Percentiles rank a stretch among this genome's conserved stretches.
These are phyloP conservation scores for Allygus modestus DNA, from an alignment of 2,888 invertebrate species.

Conservation along the genomic window DNA sequence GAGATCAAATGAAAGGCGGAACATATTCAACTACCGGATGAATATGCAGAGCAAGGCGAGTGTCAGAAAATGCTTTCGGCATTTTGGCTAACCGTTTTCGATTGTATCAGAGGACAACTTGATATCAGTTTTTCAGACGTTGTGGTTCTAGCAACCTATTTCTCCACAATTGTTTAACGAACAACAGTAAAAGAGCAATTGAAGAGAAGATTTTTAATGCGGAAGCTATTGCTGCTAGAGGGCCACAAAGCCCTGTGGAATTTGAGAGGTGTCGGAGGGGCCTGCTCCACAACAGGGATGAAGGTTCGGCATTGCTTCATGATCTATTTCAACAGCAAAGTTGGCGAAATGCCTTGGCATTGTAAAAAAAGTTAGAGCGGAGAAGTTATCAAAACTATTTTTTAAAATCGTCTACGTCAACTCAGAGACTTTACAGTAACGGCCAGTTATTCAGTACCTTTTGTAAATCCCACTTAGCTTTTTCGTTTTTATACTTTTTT, in stretches of 20 bases:
- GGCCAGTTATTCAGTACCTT: no score
- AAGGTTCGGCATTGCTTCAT: neutral
- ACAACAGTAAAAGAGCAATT: neutral
- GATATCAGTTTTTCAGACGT: neutral
- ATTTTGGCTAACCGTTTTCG: neutral
- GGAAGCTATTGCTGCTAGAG: neutral
- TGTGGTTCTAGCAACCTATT: neutral
- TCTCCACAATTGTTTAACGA: neutral
- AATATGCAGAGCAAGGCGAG: conserved; percentile 15
- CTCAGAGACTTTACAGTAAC: no score
- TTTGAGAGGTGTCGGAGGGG: neutral
- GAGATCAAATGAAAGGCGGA: neutral
- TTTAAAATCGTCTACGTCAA: no score
- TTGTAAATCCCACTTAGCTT: no score
- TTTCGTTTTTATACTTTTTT: no score
- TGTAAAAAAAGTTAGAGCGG: neutral
- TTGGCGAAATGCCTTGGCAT: neutral
- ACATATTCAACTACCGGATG: conserved; percentile 10
- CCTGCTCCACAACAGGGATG: neutral
- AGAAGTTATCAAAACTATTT: neutral
- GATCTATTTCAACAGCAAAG: neutral
- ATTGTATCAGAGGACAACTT: neutral
- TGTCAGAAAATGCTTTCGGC: no score
- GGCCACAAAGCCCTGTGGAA: neutral
- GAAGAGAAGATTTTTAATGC: conserved; percentile 1